Conservation (phyloP, 2,797 vertebrate species). For the Falco cherrug region DNA sequence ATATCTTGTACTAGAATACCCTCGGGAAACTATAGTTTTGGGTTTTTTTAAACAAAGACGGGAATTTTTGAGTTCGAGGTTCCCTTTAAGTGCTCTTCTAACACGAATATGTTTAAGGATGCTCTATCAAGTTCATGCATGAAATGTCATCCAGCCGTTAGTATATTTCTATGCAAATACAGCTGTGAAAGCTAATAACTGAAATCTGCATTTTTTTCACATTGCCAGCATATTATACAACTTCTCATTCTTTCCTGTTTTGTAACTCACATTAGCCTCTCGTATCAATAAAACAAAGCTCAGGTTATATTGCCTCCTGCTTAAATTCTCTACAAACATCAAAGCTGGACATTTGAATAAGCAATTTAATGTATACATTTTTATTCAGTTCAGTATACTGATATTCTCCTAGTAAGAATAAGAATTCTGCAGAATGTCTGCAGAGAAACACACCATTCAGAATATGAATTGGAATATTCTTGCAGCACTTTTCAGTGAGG, state of each 20-base stretch:
- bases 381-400: slow-evolving; percentile 79
- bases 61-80: not conserved
- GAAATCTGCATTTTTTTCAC: slow-evolving; percentile 69
- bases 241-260: slow-evolving; percentile 48
- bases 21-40: not conserved
- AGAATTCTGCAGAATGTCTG: slow-evolving; percentile 76
- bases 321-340: slow-evolving; percentile 78
- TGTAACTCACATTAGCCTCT: slow-evolving; percentile 29
- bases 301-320: slow-evolving; percentile 70
- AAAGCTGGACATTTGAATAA: slow-evolving; percentile 80
- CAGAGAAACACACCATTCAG: slow-evolving; percentile 77
- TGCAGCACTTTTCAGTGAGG: slow-evolving; percentile 62
- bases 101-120: slow-evolving; percentile 54
- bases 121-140: slow-evolving; percentile 35
- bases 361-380: slow-evolving; percentile 81
- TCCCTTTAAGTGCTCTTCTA: slow-evolving; percentile 46
- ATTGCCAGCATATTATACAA: slow-evolving; percentile 43
- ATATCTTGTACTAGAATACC: slow-evolving; percentile 7
- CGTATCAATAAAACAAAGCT: slow-evolving; percentile 76
- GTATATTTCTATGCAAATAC: slow-evolving; percentile 69
- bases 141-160: slow-evolving; percentile 50
- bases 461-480: slow-evolving; percentile 78
- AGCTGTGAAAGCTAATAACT: slow-evolving; percentile 58
- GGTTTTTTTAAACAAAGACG: not conserved
- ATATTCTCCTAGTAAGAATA: slow-evolving; percentile 74